Evolutionary conservation across 2,797 vertebrate genomes (phyloP), one percentile per base, ranked within the genome.

Genomic region (Coracias cyanogaster): DNA sequence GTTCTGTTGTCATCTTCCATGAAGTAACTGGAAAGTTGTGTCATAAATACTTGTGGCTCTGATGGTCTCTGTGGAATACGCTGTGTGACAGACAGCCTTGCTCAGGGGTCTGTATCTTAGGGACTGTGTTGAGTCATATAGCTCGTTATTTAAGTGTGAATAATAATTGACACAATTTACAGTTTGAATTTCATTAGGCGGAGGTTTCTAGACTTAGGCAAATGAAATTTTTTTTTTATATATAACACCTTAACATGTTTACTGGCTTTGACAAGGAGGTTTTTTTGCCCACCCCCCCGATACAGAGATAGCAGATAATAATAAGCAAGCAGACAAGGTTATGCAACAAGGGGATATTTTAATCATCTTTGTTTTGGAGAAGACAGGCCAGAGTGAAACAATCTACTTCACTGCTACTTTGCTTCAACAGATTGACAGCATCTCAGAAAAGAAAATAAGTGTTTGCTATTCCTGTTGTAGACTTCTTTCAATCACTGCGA

Each of bases 401-500:
- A 70, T 90, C 74, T 89, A 21, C 54, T 82, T 86, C 41, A 74
- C 77, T 49, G 78, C 67, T 93, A 57, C 49, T 83, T 95, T 39
- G 54, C 78, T 90, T 95, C 41, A 54, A 37, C 49, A 92, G 93
- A 86, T 57, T 96, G 96, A 94, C 86, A 92, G 87, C 52, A 90
- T 90, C 67, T 95, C 21, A 0, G 67, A 80, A 77, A 77, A 89
- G 90, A 96, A 97, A 97, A 95, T 91, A 95, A 93, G 60, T 93
- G 73, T 97, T 96, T 97, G 90, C 95, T 94, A 39, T 97, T 96
- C 90, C 77, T 94, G 71, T 86, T 70, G 4, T 52, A 92, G 86
- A 54, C 67, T 95, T 94, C 91, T 95, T 94, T 96, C 96, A 95
- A 49, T 96, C 91, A 85, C 90, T 74, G 83, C 26, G 18, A 90